Percentiles rank a stretch among this genome's conserved stretches.
These are phyloP conservation scores for Quadroppia sp. DNA, from an alignment of 2,888 invertebrate genomes.

Conservation along the genomic window DNA sequence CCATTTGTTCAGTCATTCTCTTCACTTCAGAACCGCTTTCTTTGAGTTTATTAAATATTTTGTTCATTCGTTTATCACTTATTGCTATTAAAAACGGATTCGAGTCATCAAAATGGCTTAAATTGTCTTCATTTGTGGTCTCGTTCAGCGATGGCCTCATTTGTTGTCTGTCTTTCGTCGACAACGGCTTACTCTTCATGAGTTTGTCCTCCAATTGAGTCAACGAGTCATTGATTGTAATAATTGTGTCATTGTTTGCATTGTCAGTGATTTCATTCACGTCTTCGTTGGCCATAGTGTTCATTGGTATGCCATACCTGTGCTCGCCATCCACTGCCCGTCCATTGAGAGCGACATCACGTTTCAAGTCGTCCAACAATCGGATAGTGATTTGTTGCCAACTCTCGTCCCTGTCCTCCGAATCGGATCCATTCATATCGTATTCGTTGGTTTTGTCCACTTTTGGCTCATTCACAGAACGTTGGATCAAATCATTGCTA, in stretches of 20 bases:
- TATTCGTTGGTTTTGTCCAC: constrained; percentile 9
- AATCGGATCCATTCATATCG: not conserved
- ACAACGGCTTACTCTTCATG: not conserved
- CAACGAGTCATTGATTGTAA: constrained; percentile 19
- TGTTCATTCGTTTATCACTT: not conserved
- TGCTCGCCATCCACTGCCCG: not conserved
- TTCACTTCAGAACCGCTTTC: not conserved
- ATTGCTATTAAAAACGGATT: not conserved
- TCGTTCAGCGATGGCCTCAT: not conserved
- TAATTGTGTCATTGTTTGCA: constrained; percentile 6
- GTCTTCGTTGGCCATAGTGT: not conserved
- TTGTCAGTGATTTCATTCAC: not conserved
- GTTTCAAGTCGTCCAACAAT: constrained; percentile 35
- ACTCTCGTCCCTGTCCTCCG: constrained; percentile 35
- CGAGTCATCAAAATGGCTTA: not conserved
- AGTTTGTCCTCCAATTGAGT: not conserved
- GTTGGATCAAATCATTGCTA: not conserved
- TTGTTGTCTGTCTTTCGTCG: not conserved
- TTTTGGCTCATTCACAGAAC: constrained; percentile 3
- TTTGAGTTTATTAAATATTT: not conserved
- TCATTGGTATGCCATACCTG: not conserved
- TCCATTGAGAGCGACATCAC: constrained; percentile 10
- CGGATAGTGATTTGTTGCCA: constrained; percentile 40
- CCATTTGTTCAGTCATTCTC: not conserved
- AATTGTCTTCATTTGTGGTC: not conserved